These are phyloP conservation scores for Heliangelus exortis DNA, from an alignment of 2,797 vertebrate species.

Conservation along the genomic window DNA sequence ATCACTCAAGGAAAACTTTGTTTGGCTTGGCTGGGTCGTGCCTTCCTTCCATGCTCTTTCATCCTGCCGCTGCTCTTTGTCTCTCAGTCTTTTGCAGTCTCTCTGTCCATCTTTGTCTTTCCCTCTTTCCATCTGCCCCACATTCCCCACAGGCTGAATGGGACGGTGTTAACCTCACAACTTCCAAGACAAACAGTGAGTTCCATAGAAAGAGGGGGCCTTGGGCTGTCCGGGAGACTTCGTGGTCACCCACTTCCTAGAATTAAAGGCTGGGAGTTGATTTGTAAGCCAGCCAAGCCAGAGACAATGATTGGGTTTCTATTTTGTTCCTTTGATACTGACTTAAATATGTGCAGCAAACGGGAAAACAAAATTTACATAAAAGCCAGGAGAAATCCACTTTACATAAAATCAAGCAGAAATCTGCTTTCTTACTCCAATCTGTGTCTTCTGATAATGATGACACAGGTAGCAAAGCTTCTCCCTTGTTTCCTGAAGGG, in stretches of 20 bases:
- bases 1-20: constrained; percentile 60
- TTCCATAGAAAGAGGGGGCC: not conserved
- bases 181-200: constrained; percentile 48
- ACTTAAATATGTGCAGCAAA: not conserved
- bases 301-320: constrained; percentile 29
- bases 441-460: not conserved
- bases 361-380: not conserved
- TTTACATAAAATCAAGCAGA: not conserved
- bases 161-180: not conserved
- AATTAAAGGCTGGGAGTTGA: constrained; percentile 53
- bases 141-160: not conserved
- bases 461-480: not conserved
- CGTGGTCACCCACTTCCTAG: not conserved
- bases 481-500: not conserved
- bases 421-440: not conserved
- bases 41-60: constrained; percentile 7
- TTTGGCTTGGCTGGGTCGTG: constrained; percentile 63
- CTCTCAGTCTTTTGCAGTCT: not conserved
- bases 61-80: not conserved
- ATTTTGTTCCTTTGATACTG: constrained; percentile 40
- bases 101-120: not conserved
- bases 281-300: constrained; percentile 27
- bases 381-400: not conserved
- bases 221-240: constrained; percentile 10
- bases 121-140: not conserved